A percentile compares a stretch with the other conserved stretches of the same genome.
Evolutionary conservation across 1,140 invertebrate genomes (phyloP).

Genomic region (Formica exsecta): DNA sequence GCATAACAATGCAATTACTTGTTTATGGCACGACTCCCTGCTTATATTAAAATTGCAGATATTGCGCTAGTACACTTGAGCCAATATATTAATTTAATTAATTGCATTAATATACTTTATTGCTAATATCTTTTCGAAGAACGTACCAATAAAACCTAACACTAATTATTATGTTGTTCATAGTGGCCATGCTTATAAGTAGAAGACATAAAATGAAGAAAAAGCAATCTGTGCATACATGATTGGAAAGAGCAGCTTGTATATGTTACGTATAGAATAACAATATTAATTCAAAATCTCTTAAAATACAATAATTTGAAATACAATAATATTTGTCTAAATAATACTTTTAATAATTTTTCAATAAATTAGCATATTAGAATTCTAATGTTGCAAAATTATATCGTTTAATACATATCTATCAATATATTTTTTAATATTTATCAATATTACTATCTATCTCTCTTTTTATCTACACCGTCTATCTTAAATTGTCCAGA

Average conservation of each 20-base stretch:
- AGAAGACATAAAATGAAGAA: conserved; percentile 23
- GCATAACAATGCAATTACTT: conserved; percentile 4
- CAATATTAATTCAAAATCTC: conserved; percentile 8
- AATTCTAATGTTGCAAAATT: background rate
- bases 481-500: background rate
- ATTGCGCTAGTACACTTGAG: background rate
- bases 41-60: conserved; percentile 16
- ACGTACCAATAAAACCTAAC: background rate
- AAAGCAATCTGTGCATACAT: conserved; percentile 50
- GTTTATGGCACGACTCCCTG: conserved; percentile 29
- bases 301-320: conserved; percentile 40
- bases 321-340: conserved; percentile 9
- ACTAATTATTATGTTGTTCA: background rate
- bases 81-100: conserved; percentile 17
- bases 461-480: conserved; percentile 1
- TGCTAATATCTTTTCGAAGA: conserved; percentile 9
- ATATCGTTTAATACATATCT: conserved; percentile 4
- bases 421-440: conserved; percentile 14
- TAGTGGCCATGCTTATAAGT: background rate
- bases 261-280: conserved; percentile 21
- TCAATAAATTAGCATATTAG: conserved; percentile 42
- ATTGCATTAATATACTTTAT: too few relatives aligned
- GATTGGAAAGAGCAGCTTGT: conserved; percentile 6
- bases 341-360: conserved; percentile 42
- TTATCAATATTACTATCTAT: conserved; percentile 37